Conservation (phyloP, 2,888 invertebrate genomes). For the Lepidocyrtinus sp. region DNA sequence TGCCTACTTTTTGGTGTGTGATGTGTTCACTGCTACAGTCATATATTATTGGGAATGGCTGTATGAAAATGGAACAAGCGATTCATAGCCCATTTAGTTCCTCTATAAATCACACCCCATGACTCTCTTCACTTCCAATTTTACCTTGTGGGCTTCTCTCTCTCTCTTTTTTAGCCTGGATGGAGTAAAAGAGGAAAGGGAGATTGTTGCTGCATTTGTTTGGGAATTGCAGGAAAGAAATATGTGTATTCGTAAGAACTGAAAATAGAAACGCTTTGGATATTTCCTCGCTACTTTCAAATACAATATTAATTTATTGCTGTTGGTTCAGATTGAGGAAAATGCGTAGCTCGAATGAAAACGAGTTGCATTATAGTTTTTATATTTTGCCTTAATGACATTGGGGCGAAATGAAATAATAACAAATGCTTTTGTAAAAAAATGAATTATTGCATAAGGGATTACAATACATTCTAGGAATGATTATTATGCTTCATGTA, state of each 20-base stretch:
- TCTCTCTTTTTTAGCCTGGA: background rate
- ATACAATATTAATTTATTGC: conserved; percentile 55
- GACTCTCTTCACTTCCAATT: conserved; percentile 65
- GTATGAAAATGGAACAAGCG: conserved; percentile 40
- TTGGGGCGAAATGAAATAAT: background rate
- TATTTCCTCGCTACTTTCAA: conserved; percentile 12
- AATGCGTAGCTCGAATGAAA: background rate
- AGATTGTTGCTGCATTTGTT: background rate
- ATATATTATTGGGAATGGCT: background rate
- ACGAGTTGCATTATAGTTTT: background rate
- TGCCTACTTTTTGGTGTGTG: conserved; percentile 9
- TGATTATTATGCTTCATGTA: too few relatives aligned
- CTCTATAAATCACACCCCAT: conserved; percentile 70
- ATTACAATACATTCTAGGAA: too few relatives aligned
- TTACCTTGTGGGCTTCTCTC: conserved; percentile 7
- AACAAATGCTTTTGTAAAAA: conserved; percentile 15
- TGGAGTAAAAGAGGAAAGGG: background rate
- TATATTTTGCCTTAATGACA: background rate
- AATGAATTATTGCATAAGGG: background rate
- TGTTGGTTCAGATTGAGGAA: conserved; percentile 29
- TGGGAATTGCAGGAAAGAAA: conserved; percentile 5
- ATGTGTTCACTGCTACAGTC: background rate
- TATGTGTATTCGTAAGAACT: background rate
- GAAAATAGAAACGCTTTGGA: background rate
- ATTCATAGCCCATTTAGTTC: conserved; percentile 68